phyloP scores from a whole-genome alignment of 2,888 invertebrate species.

The Odontocerum albicorne region DNA sequence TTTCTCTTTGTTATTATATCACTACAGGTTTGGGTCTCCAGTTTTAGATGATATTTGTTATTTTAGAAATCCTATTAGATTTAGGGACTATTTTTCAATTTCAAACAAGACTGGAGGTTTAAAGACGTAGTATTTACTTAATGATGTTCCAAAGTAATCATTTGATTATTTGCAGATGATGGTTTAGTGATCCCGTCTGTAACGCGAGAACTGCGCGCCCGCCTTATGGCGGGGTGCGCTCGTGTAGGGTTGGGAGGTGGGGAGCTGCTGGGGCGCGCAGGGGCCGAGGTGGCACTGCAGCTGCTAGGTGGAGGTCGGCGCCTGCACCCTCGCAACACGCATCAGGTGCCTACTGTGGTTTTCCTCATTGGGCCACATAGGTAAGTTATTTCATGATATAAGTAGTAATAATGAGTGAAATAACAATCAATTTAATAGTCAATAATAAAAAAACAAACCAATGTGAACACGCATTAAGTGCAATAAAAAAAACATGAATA shows the following conservation, averaged over 20 bases:
- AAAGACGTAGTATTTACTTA: background rate
- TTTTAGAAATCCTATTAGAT: too few species aligned
- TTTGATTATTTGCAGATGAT: constrained; percentile 58
- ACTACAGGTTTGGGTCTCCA: too few species aligned
- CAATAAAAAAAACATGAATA: too few species aligned
- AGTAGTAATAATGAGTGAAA: too few species aligned
- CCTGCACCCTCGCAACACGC: constrained; percentile 82
- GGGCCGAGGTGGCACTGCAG: constrained; percentile 81
- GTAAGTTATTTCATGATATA: too few species aligned
- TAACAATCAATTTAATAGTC: too few species aligned
- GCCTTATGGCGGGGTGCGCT: constrained; percentile 70
- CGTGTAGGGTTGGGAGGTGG: constrained; percentile 68
- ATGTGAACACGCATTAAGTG: too few species aligned
- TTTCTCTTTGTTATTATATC: too few species aligned
- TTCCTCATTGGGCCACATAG: constrained; percentile 72
- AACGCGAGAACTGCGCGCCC: constrained; percentile 64
- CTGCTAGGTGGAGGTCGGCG: constrained; percentile 83
- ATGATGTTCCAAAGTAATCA: background rate
- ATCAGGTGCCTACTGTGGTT: constrained; percentile 83
- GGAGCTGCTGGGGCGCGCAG: constrained; percentile 81
- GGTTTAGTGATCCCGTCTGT: constrained; percentile 81
- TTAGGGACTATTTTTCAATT: too few species aligned
- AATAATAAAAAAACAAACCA: too few species aligned
- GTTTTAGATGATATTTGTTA: too few species aligned
- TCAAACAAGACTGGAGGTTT: too few species aligned